These are phyloP conservation scores for Dryococelus australis DNA, from an alignment of 2,888 invertebrate species.

Conservation along the genomic window DNA sequence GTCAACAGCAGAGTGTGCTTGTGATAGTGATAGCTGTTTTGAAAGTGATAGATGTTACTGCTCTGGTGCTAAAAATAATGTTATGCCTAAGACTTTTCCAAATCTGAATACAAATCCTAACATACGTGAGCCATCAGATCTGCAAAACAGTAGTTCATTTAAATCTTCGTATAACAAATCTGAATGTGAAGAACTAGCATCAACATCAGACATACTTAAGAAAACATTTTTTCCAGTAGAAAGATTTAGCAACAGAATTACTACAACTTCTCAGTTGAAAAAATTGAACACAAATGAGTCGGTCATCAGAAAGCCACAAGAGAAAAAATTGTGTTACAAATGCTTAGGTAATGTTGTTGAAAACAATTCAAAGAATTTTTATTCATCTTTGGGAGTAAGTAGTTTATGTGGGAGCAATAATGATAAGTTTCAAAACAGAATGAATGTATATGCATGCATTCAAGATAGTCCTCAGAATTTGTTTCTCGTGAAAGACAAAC, in stretches of 20 bases:
- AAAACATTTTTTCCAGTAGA: background rate
- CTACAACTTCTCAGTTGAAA: background rate
- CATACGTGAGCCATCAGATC: background rate
- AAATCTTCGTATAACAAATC: background rate
- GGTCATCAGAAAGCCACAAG: background rate
- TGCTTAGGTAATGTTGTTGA: background rate
- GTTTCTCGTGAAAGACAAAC: background rate
- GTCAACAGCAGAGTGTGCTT: conserved; percentile 70
- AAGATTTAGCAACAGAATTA: background rate
- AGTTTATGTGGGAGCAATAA: background rate
- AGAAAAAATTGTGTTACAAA: background rate
- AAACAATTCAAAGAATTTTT: background rate
- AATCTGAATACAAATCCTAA: background rate
- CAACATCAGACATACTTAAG: background rate
- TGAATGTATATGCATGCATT: background rate
- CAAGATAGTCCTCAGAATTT: background rate
- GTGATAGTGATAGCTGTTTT: conserved; percentile 86
- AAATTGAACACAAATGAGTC: background rate
- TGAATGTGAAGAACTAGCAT: background rate
- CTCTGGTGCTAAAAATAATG: conserved; percentile 51
- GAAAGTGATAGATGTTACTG: conserved; percentile 91
- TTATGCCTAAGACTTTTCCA: background rate
- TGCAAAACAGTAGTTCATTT: background rate
- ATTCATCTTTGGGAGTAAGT: background rate
- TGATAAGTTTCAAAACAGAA: background rate